Base-by-base conservation (phyloP, 2,797 vertebrate genomes). In the Acridotheres tristis region DNA sequence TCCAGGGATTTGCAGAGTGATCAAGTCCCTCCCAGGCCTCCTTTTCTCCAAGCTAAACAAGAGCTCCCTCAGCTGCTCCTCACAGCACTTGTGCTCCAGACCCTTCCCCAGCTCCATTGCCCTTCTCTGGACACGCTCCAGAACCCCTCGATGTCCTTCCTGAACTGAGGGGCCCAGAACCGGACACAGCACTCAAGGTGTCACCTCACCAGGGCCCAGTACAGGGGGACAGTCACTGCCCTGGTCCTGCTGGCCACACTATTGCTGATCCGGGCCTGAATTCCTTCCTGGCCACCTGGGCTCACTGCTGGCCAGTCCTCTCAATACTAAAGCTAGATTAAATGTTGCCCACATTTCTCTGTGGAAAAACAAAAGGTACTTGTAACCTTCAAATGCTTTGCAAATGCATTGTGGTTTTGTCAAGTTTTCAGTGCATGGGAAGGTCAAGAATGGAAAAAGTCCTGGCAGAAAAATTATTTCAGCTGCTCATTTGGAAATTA, bases 51-150 rank as follows among this genome's bases (percentile, higher is more conserved):
- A 8, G 26, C 40, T 43, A 42, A 66, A 32, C 30, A 71, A 16
- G 5, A 42, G 19, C 38, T 59, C 34, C 34, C 66, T 59, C 53
- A 72, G 45, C 59, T 1, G 1, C 4, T 66, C 30, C 66, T 54
- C 53, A 16, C 8, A 23, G 32, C 13, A 42, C 8, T 23, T 21
- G 51, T 53, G 13, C 40, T 72, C 29, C 66, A 42, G n/a, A 27
- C 16, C 16, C 4, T 17, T 59, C 40, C 0, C 13, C 34, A 72
- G 22, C 9, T 72, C 34, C 1, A 0, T 0, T 36, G 1, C 19
- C n/a, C 9, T 66, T 9, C 47, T 27, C 47, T 48, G 59, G 16
- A 54, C 40, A 0, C 0, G 0, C 40, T 72, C 34, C 40, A 78
- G 30, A 40, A 40, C 53, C 1, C 30, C 40, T 59, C 73, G 36